Base-by-base conservation (phyloP, 1,140 invertebrate genomes). In the Procambarus clarkii region DNA sequence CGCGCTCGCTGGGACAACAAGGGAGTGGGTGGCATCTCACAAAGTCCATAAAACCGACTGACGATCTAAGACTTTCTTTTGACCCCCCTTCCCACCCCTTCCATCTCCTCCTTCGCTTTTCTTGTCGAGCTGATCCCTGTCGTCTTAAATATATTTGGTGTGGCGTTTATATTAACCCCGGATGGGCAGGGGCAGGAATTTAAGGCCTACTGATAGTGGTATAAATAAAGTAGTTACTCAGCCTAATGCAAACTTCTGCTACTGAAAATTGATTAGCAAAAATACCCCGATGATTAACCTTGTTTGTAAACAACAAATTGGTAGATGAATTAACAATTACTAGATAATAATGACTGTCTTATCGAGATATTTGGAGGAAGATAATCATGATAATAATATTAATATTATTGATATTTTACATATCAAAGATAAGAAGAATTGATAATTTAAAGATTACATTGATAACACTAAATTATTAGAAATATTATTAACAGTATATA, bases 1-100 rank as follows among this genome's bases (percentile, higher is more conserved):
- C 81, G 89, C 78, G 82, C 89, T 48, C 34, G 44, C 54, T 48
- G 81, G 82, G 82, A 91, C 88, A 90, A 91, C 88, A 91, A 86
- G 89, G 89, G 89, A 91, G 89, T 60, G 89, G 89, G 83, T 84
- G 89, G 89, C 89, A 91, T 91, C 89, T 91, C 86, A 91, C 82
- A 79, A 79, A 80, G 83, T 83, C 83, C 89, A 91, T 85, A 91
- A 91, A 91, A 91, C 82, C 82, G 71, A 85, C 81, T 84, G 88
- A 79, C 88, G 88, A 84, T 91, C 88, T 44, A 46, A 48, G 54
- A 84, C 83, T 91, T 85, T 91, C 83, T 91, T 88, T 69, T 71
- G 8, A 45, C 78, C 60, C 11, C 78, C 82, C 64, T 82, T 91
- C 82, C 84, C 71, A 60, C 50, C 8, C 50, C 50, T 3, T 13